phyloP scores from a whole-genome alignment of 1,140 invertebrate species.

The Cyclargus thomasi region DNA sequence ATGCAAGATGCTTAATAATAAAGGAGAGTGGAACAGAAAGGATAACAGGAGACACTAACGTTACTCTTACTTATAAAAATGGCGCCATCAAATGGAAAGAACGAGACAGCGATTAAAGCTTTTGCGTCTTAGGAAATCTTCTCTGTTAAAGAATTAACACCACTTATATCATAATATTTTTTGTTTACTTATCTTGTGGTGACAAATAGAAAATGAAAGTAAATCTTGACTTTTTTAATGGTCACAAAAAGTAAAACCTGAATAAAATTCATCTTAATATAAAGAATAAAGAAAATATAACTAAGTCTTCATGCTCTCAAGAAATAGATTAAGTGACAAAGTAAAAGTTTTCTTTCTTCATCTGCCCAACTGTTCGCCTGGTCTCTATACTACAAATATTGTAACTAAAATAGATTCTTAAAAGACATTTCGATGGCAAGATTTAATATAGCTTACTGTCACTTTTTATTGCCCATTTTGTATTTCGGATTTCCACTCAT shows the following conservation, averaged over 20 bases:
- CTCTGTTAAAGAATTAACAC: too few species aligned
- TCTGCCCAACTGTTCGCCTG: neutral
- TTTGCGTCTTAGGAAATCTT: too few species aligned
- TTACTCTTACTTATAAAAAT: too few species aligned
- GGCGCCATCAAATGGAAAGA: too few species aligned
- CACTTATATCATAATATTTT: too few species aligned
- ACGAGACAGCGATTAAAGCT: too few species aligned
- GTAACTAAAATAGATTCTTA: neutral
- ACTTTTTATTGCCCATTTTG: conserved; percentile 5
- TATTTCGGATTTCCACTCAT: neutral
- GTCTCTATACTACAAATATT: neutral
- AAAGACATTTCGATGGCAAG: neutral
- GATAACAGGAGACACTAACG: too few species aligned
- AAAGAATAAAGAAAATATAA: neutral
- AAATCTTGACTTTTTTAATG: neutral
- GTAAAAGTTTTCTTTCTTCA: neutral
- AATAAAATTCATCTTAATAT: neutral
- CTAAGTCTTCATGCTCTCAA: neutral
- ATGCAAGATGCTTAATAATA: neutral
- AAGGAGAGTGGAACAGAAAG: neutral
- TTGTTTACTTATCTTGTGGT: too few species aligned
- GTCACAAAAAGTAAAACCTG: neutral
- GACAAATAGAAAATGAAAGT: too few species aligned
- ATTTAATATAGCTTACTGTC: neutral
- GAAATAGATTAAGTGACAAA: neutral